Evolutionary conservation across 2,888 invertebrate genomes (phyloP).

Genomic region (Dynastes tityus): DNA sequence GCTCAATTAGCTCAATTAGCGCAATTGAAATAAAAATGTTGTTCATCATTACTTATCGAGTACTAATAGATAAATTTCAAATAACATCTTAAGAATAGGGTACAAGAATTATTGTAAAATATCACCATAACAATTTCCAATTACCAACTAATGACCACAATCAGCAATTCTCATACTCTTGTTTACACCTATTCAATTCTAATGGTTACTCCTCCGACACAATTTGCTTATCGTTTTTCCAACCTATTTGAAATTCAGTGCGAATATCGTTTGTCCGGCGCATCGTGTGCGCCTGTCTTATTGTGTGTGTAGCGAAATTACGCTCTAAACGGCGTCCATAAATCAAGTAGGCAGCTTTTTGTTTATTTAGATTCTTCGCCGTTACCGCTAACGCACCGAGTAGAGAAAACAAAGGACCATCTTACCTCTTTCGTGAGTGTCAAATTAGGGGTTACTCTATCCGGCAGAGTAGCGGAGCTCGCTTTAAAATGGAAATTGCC

Average conservation of each 20-base stretch:
- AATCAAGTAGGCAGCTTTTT: constrained; percentile 9
- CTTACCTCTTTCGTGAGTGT: constrained; percentile 8
- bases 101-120: no score
- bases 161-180: no score
- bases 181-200: no score
- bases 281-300: neutral
- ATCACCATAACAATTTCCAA: no score
- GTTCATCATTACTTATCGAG: no score
- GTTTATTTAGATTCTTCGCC: neutral
- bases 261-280: neutral
- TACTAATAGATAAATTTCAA: no score
- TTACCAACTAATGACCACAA: no score
- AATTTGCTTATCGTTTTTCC: no score
- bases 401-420: neutral
- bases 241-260: neutral
- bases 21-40: no score
- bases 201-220: no score
- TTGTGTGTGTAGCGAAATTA: constrained; percentile 13
- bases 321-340: constrained; percentile 7
- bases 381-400: neutral
- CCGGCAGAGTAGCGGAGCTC: neutral
- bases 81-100: no score
- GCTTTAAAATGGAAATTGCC: constrained; percentile 7
- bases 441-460: constrained; percentile 11
- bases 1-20: no score